Conservation (phyloP, 2,888 invertebrate species). For the Platynereis dumerilii region DNA sequence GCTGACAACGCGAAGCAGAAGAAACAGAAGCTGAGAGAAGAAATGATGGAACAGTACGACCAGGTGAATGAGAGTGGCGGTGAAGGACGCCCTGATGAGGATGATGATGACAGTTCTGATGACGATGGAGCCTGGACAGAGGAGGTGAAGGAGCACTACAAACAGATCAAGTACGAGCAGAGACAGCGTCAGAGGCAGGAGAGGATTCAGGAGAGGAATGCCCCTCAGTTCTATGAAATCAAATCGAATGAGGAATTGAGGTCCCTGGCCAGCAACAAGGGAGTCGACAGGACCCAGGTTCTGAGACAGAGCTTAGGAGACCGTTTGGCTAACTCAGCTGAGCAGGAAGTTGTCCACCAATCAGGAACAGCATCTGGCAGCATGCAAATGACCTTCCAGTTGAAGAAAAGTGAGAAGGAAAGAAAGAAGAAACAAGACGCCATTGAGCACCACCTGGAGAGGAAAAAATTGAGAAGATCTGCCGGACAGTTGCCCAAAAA, state of each 20-base stretch:
- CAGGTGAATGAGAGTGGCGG: constrained; percentile 12
- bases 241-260: background rate
- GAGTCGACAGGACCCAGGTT: background rate
- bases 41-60: constrained; percentile 15
- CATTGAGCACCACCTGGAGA: constrained; percentile 58
- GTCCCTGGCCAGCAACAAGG: background rate
- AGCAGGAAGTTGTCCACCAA: constrained; percentile 65
- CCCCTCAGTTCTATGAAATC: constrained; percentile 4
- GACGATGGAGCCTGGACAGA: constrained; percentile 82
- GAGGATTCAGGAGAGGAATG: background rate
- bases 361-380: constrained; percentile 66
- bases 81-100: constrained; percentile 16
- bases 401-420: constrained; percentile 47
- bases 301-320: constrained; percentile 10
- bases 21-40: constrained; percentile 27
- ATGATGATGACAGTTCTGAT: constrained; percentile 69
- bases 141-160: constrained; percentile 79
- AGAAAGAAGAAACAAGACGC: constrained; percentile 42
- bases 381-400: constrained; percentile 53
- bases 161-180: constrained; percentile 33
- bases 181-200: constrained; percentile 4
- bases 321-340: constrained; percentile 64
- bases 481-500: constrained; percentile 46
- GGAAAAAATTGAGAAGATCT: constrained; percentile 61
- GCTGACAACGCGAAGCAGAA: constrained; percentile 70